Conservation (phyloP, 2,797 vertebrate species). For the Pristis pectinata region DNA sequence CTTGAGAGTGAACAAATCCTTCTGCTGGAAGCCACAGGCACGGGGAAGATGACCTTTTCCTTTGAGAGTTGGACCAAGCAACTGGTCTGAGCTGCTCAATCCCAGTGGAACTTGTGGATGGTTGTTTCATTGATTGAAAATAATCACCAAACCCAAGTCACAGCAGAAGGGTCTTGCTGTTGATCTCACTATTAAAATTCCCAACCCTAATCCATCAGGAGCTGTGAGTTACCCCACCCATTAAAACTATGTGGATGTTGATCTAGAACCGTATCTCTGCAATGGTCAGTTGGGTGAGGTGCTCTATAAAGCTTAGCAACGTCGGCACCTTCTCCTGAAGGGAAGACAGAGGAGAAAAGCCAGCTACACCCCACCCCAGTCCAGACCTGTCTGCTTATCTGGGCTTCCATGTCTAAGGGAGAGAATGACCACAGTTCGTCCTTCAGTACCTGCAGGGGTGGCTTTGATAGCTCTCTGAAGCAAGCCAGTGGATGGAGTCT, state of each 20-base stretch:
- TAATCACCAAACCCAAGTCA: background rate
- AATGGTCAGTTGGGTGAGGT: slow-evolving; percentile 46
- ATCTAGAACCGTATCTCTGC: slow-evolving; percentile 50
- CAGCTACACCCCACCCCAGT: background rate
- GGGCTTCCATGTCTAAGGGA: background rate
- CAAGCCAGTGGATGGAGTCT: background rate
- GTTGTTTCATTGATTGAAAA: background rate
- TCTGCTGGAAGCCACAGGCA: background rate
- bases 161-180: background rate
- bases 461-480: background rate
- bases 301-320: slow-evolving; percentile 45
- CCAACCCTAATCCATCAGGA: background rate
- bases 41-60: background rate
- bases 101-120: no score
- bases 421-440: background rate
- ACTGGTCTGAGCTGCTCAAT: no score
- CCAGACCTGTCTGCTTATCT: background rate
- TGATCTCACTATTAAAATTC: no score
- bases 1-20: background rate
- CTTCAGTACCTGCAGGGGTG: background rate
- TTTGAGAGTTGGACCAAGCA: background rate
- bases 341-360: no score
- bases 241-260: slow-evolving; percentile 44
- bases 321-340: background rate
- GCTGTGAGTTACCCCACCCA: background rate